Base-by-base conservation (phyloP, 2,888 invertebrate species). In the Hyalella azteca region DNA sequence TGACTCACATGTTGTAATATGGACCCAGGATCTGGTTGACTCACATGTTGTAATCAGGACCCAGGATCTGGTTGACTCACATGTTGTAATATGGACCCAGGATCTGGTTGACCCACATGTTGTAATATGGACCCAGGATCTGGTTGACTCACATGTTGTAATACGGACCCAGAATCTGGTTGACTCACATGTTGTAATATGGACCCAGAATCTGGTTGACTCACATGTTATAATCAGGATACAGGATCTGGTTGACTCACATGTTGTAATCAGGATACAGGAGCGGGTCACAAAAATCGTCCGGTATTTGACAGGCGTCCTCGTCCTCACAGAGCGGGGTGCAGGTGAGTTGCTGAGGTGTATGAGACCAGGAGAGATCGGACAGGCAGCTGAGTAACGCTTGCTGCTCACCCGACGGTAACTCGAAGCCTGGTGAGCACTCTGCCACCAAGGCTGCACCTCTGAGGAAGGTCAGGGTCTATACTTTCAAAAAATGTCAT, bases 401-500 rank as follows among this genome's bases (percentile, higher is more conserved):
- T 29, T 66, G 40, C 9, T 19, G 45, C 26, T 26, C 60, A 1
- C 66, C 78, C 11, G 78, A 78, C 7, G 60, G 78, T 7, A 78
- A 78, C 26, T 41, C 60, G 45, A 26, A 66, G 66, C 78, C 78
- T 7, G 66, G 60, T 7, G 29, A 26, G 32, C 78, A 78, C 41
- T 13, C 66, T 29, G 66, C 39, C 2, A 26, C 11, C 45, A 66
- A 29, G 2, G 32, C 45, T 5, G 41, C 29, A 11, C 45, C 60
- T 40, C 78, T 78, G 78, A 26, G 54, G 54, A 5, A n/a, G n/a
- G n/a, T n/a, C n/a, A n/a, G n/a, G n/a, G n/a, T n/a, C n/a, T n/a
- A n/a, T n/a, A n/a, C n/a, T n/a, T n/a, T n/a, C n/a, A n/a, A n/a
- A n/a, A n/a, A n/a, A n/a, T n/a, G n/a, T n/a, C n/a, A n/a, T n/a